phyloP scores from a whole-genome alignment of 2,113 vertebrate genomes.

The Nyctereutes procyonoides region DNA sequence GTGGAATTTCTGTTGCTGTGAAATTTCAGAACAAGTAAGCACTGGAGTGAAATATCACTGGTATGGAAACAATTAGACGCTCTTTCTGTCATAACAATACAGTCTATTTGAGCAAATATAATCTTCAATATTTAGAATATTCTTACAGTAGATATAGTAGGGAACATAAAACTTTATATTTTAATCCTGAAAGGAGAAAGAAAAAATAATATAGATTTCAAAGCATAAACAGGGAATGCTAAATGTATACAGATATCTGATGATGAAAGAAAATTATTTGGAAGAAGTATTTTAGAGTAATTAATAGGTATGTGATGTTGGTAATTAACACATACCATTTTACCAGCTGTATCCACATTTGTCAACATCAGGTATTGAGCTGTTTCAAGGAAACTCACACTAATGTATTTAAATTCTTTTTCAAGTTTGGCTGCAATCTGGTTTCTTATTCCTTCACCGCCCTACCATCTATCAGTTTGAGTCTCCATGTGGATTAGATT shows the following conservation, averaged over 20 bases:
- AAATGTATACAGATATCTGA: background rate
- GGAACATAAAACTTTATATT: constrained; percentile 7
- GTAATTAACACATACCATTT: background rate
- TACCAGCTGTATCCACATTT: constrained; percentile 5
- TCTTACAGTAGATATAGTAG: background rate
- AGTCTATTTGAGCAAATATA: constrained; percentile 36
- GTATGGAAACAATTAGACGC: background rate
- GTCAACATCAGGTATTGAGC: background rate
- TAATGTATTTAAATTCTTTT: background rate
- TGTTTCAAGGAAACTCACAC: background rate
- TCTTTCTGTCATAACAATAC: background rate
- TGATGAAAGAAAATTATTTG: background rate
- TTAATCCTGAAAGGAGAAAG: background rate
- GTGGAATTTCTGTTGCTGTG: constrained; percentile 2
- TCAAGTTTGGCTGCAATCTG: background rate
- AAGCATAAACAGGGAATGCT: background rate
- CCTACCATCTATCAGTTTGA: background rate
- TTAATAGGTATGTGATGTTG: background rate
- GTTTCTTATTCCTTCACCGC: background rate
- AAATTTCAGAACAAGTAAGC: constrained; percentile 29
- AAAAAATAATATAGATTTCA: background rate
- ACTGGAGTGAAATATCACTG: background rate
- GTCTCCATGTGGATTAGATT: background rate
- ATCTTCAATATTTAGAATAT: constrained; percentile 33
- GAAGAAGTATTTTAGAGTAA: background rate